These are phyloP conservation scores for Crotalus tigris DNA, from an alignment of 2,113 vertebrate species.

Conservation along the genomic window DNA sequence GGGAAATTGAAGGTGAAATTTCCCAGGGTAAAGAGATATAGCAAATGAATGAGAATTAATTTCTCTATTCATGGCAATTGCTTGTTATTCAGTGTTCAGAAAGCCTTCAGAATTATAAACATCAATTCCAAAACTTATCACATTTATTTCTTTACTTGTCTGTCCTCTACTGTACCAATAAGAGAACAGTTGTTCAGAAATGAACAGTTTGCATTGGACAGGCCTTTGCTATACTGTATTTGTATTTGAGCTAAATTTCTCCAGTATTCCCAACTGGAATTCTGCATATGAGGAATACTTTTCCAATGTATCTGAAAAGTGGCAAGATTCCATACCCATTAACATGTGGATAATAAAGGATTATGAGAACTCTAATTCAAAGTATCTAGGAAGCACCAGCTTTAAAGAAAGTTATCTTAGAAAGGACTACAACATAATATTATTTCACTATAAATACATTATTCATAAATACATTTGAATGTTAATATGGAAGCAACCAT, in stretches of 20 bases:
- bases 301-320: background rate
- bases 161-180: background rate
- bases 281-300: background rate
- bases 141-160: background rate
- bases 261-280: background rate
- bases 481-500: background rate
- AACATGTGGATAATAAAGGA: background rate
- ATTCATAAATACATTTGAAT: background rate
- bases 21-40: background rate
- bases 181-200: background rate
- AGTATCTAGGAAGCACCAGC: background rate
- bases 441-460: background rate
- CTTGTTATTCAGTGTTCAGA: background rate
- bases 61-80: background rate
- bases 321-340: background rate
- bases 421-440: background rate
- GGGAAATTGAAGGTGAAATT: background rate
- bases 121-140: background rate
- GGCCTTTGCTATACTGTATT: background rate
- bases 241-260: background rate
- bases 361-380: background rate
- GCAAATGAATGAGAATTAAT: background rate
- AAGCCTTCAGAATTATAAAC: background rate
- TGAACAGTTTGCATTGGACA: background rate
- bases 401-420: background rate